phyloP scores from a whole-genome alignment of 1,140 invertebrate species.

The Hyles vespertilio region DNA sequence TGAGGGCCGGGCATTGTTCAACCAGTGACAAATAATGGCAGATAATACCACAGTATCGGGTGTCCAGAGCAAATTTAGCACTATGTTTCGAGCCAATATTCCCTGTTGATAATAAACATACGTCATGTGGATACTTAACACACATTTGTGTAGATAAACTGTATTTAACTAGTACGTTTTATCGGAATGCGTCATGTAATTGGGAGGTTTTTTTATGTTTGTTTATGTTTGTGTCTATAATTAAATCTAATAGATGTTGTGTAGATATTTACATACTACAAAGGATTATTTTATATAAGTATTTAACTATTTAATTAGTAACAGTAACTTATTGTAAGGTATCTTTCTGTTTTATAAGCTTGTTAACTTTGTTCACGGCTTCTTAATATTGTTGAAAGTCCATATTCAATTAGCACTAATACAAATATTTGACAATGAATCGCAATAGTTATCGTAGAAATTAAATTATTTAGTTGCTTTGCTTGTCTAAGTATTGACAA shows the following conservation, averaged over 20 bases:
- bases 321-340: too few species aligned
- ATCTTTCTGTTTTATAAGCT: too few species aligned
- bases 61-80: slow-evolving; percentile 64
- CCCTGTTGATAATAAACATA: slow-evolving; percentile 65
- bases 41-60: slow-evolving; percentile 71
- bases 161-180: slow-evolving; percentile 4
- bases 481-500: too few species aligned
- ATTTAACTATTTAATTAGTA: too few species aligned
- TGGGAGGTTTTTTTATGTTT: background rate
- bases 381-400: too few species aligned
- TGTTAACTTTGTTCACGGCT: too few species aligned
- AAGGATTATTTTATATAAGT: too few species aligned
- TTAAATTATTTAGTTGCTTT: too few species aligned
- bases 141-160: slow-evolving; percentile 8
- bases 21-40: slow-evolving; percentile 68
- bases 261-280: too few species aligned
- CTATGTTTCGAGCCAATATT: slow-evolving; percentile 69
- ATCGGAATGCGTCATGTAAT: background rate
- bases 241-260: background rate
- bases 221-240: background rate
- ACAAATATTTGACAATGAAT: too few species aligned
- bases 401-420: too few species aligned
- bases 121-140: slow-evolving; percentile 26
- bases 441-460: too few species aligned
- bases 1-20: slow-evolving; percentile 59